phyloP scores from a whole-genome alignment of 2,888 invertebrate species.

The Chloroclysta siterata region DNA sequence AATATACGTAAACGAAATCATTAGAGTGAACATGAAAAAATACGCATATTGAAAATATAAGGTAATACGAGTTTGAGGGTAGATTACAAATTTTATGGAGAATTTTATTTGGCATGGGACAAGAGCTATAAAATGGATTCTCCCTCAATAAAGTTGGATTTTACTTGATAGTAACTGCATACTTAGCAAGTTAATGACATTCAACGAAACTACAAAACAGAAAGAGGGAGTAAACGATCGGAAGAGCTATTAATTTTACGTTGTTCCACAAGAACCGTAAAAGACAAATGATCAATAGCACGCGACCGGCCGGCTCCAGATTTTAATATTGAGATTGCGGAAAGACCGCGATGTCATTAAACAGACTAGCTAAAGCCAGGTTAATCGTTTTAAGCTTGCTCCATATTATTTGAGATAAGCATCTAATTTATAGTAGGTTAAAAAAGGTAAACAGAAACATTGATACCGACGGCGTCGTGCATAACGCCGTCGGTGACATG shows the following conservation, averaged over 20 bases:
- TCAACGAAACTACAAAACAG: slow-evolving; percentile 48
- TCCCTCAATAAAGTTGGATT: slow-evolving; percentile 35
- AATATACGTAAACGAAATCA: not conserved
- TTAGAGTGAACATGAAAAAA: slow-evolving; percentile 20
- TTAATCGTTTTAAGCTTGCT: slow-evolving; percentile 52
- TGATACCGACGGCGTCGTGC: slow-evolving; percentile 3
- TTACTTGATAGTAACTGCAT: slow-evolving; percentile 39
- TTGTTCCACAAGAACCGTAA: slow-evolving; percentile 64
- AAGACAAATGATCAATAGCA: slow-evolving; percentile 69
- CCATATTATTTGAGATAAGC: slow-evolving; percentile 47
- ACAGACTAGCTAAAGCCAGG: slow-evolving; percentile 54
- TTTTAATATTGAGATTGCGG: slow-evolving; percentile 62
- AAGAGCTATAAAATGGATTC: slow-evolving; percentile 28
- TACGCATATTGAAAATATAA: slow-evolving; percentile 25
- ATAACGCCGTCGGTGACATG: not conserved
- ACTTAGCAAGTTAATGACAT: slow-evolving; percentile 44
- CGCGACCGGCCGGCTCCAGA: slow-evolving; percentile 51
- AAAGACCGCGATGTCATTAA: slow-evolving; percentile 57
- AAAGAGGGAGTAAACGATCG: slow-evolving; percentile 50
- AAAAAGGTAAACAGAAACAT: slow-evolving; percentile 9
- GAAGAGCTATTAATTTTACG: slow-evolving; percentile 65
- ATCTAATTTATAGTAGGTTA: slow-evolving; percentile 26
- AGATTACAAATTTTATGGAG: slow-evolving; percentile 22
- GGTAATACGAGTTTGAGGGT: slow-evolving; percentile 18
- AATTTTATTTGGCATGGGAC: slow-evolving; percentile 31